Percentiles rank a stretch among this genome's conserved stretches.
These are phyloP conservation scores for Hydroisotoma schaefferi DNA, from an alignment of 2,888 invertebrate genomes.

Conservation along the genomic window DNA sequence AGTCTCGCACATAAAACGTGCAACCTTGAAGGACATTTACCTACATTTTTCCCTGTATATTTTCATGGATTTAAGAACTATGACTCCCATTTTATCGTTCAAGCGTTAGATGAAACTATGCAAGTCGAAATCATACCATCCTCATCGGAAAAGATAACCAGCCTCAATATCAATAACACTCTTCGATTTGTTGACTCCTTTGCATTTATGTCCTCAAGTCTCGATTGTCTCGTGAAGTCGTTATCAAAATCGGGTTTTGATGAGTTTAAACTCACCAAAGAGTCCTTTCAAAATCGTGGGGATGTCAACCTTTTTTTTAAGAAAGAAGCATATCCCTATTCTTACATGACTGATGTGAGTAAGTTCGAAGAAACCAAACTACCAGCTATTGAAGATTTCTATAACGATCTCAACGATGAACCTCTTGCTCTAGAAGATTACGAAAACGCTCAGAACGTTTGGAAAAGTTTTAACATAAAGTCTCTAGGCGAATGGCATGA, in stretches of 20 bases:
- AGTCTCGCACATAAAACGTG: constrained; percentile 21
- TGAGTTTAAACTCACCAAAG: neutral
- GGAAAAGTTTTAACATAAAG: constrained; percentile 22
- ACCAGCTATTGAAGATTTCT: constrained; percentile 20
- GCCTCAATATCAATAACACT: constrained; percentile 4
- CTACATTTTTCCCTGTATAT: constrained; percentile 1
- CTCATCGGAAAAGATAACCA: constrained; percentile 11
- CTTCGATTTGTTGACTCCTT: constrained; percentile 28
- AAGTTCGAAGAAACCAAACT: constrained; percentile 24
- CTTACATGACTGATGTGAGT: constrained; percentile 25
- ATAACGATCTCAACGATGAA: constrained; percentile 21
- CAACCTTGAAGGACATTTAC: constrained; percentile 8
- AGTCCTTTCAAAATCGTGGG: neutral
- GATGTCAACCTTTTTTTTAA: constrained; percentile 11
- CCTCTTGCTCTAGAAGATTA: constrained; percentile 16
- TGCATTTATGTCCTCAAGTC: neutral
- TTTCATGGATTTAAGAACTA: constrained; percentile 23
- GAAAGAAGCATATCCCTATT: constrained; percentile 39
- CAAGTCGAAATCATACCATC: constrained; percentile 1
- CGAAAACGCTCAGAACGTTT: constrained; percentile 21
- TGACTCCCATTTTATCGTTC: constrained; percentile 23
- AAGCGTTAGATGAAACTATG: constrained; percentile 6
- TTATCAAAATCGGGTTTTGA: neutral
- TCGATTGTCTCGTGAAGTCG: neutral
- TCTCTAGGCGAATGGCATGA: constrained; percentile 36